These are phyloP conservation scores for Acholoe squamosa DNA, from an alignment of 2,888 invertebrate genomes.

Conservation along the genomic window DNA sequence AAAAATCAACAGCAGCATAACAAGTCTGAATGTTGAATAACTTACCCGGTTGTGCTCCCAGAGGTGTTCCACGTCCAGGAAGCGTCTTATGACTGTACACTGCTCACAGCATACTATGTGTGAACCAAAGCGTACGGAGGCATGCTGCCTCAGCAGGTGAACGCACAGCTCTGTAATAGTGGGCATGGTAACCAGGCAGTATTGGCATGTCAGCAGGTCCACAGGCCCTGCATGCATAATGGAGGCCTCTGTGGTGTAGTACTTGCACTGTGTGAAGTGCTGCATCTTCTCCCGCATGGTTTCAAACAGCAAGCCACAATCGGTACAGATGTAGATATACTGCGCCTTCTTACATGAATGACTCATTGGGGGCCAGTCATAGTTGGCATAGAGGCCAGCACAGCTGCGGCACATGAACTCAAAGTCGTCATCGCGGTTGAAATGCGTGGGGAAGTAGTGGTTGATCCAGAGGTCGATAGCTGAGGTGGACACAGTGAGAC, in stretches of 20 bases:
- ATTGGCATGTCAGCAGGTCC: slow-evolving; percentile 34
- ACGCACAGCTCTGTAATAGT: not conserved
- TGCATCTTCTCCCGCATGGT: slow-evolving; percentile 22
- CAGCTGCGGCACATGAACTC: slow-evolving; percentile 47
- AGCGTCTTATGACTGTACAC: slow-evolving; percentile 9
- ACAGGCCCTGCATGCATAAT: slow-evolving; percentile 13
- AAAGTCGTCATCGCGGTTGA: not conserved
- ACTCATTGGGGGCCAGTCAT: slow-evolving; percentile 35
- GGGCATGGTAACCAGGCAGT: not conserved
- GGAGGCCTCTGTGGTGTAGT: not conserved
- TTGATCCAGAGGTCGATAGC: slow-evolving; percentile 50
- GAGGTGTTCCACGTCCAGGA: slow-evolving; percentile 25
- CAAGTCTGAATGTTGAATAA: too few relatives aligned
- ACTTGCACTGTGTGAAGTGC: slow-evolving; percentile 35
- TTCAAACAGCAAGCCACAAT: slow-evolving; percentile 29
- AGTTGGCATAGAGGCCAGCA: not conserved
- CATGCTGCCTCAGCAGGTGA: not conserved
- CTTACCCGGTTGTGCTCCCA: slow-evolving; percentile 47
- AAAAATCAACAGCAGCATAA: too few relatives aligned
- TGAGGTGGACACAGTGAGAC: slow-evolving; percentile 19
- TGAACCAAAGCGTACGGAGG: slow-evolving; percentile 8
- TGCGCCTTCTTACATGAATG: slow-evolving; percentile 29
- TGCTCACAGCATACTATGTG: slow-evolving; percentile 6
- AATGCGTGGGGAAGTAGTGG: slow-evolving; percentile 51
- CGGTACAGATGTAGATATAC: slow-evolving; percentile 36